Base-by-base conservation (phyloP, 2,113 vertebrate genomes). In the Hyla sarda region DNA sequence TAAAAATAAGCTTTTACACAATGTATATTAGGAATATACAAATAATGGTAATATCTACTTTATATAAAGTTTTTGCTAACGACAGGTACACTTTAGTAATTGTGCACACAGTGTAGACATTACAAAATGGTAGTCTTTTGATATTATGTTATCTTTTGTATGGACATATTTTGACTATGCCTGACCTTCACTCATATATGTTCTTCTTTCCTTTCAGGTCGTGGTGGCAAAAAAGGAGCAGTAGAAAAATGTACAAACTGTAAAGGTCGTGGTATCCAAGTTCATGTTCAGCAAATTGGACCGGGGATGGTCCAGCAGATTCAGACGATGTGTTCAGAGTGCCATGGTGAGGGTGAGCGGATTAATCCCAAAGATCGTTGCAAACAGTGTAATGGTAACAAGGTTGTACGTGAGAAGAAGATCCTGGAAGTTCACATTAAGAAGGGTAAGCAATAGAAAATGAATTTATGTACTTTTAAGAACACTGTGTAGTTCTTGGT, bases 291-390 rank as follows among this genome's bases (percentile, higher is more conserved):
- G 88, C 98, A 99, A 93, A 95, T 99, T 1, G 97, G 97, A 32
- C 98, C 97, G 0, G 98, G 98, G 75, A 97, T 99, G 97, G 96
- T 99, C 60, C 98, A 99, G 89, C 98, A 99, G 93, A 97, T 96
- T 80, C 97, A 99, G 72, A 97, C 96, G 0, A 95, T 98, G 91
- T 99, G 98, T 87, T 30, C 93, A 0, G 97, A 99, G 75, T 99
- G 98, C 90, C 96, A 96, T 90, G 98, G 98, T 83, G 96, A 98
- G 91, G 97, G 98, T 0, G 96, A 99, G 93, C 95, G 92, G 75
- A 97, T 99, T 89, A 97, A 89, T 86, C 92, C 97, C 0, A 97
- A 97, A 89, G 98, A 99, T 91, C 94, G 97, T 71, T 99, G 98
- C 54, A 97, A 97, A 84, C 95, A 75, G 90, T 99, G 98, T 91